Percentiles rank a stretch among this genome's conserved stretches.
Conservation (phyloP, 2,888 invertebrate genomes). For the Tholera decimalis region DNA sequence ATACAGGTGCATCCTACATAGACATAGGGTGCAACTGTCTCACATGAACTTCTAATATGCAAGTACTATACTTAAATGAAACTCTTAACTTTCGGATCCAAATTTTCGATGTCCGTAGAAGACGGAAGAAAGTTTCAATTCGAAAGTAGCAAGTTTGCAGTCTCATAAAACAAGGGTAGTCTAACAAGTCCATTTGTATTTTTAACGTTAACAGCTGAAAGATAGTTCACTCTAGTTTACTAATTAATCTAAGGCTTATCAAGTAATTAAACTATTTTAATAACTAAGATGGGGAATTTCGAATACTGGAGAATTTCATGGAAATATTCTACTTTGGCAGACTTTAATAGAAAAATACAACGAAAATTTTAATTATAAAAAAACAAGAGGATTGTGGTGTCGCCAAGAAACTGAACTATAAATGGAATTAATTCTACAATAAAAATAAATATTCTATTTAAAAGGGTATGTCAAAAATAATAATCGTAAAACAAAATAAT, state of each 20-base stretch:
- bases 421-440: constrained; percentile 1
- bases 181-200: constrained; percentile 8
- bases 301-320: neutral
- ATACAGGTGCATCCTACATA: neutral
- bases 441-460: neutral
- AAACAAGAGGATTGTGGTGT: neutral
- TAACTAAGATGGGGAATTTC: constrained; percentile 16
- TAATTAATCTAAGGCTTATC: constrained; percentile 33
- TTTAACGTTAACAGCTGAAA: constrained; percentile 36
- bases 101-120: neutral
- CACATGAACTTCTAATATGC: neutral
- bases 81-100: constrained; percentile 1
- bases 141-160: neutral
- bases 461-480: neutral
- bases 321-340: neutral
- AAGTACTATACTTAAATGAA: neutral
- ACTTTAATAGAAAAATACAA: no score
- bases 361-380: neutral
- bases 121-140: neutral
- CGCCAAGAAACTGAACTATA: neutral
- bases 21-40: neutral
- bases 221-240: constrained; percentile 61
- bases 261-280: constrained; percentile 36
- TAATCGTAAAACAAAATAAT: neutral
- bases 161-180: constrained; percentile 27